Evolutionary conservation across 1,140 invertebrate genomes (phyloP), one percentile per base, ranked within the genome.

Genomic region (Helicoverpa zea): DNA sequence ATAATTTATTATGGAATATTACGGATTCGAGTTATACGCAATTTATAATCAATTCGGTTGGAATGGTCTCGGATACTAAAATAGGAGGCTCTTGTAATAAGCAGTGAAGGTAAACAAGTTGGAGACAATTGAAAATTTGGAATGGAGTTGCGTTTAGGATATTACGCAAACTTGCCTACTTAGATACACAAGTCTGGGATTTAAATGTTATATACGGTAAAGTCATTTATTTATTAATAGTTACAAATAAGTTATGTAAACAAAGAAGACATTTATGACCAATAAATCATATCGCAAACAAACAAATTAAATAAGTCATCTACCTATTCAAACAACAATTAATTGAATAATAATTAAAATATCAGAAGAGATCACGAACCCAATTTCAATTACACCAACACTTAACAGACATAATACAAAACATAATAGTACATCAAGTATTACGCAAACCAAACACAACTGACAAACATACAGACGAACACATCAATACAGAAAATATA

Each of bases 371-470:
- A 73, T 43, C 23, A 63, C 23, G 10, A 77, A 81, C 23, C 72
- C 70, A 80, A 82, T 82, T 87, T 87, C 82, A 85, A 87, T 87
- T 86, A 85, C 81, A 86, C 79, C 54, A 86, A 82, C 82, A 74
- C 49, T 83, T 75, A 76, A 66, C 30, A 63, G 47, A 79, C 58
- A 86, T 83, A 85, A 86, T 81, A 87, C 83, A 83, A 84, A 85
- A 80, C 81, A n/a, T n/a, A n/a, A n/a, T n/a, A 87, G 79, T 86
- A 86, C 82, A 86, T 84, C 81, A 84, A 89, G 83, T 58, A 83
- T 91, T 90, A 87, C 87, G 87, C 86, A 90, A 92, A 68, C 49
- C 54, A 77, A 83, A 82, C 83, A 14, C 13, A 35, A 35, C 68
- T 70, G 68, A 84, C 83, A 83, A 87, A 83, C 51, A 73, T 73